Base-by-base conservation (phyloP, 2,888 invertebrate species). In the Pasiphila rectangulata region DNA sequence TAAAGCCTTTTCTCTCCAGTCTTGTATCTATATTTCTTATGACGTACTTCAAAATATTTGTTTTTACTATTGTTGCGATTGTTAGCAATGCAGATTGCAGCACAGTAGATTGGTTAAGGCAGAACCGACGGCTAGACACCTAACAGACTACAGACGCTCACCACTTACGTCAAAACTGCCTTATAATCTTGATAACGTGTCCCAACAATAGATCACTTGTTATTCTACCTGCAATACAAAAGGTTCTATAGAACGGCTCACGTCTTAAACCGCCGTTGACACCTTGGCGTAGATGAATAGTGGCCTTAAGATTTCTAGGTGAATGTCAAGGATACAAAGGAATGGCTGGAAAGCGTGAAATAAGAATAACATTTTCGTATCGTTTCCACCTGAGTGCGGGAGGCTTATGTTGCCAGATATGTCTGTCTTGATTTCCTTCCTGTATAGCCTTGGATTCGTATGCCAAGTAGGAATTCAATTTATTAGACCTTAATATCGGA, bases 161-260 rank as follows among this genome's bases (percentile, higher is more conserved):
- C 37, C 7, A 46, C 44, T 45, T 49, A 58, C 50, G 46, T 56
- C 51, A 54, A 47, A 46, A 49, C 44, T 46, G 49, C 29, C 46
- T 51, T 38, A 42, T 54, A 38, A 58, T 58, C 58, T 54, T 51
- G 56, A 58, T 58, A 46, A 46, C 43, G 40, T 42, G 44, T 38
- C 48, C 45, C 35, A 46, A 54, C 56, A 59, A 59, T 54, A 47
- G 51, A 49, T 54, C 58, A 56, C 58, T 56, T 59, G 58, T 59
- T 56, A 59, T 59, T 59, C 52, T 53, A 50, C 51, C 36, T 52
- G 56, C 54, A 50, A 54, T 56, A 58, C 58, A 58, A 58, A 54
- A 56, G 56, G 50, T 45, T 44, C 41, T 39, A 49, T 51, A 37
- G 50, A 53, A 47, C 52, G 46, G 46, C 51, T 54, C 47, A 51